Evolutionary conservation across 2,113 vertebrate species (phyloP).

Genomic region (Seriola rivoliana): DNA sequence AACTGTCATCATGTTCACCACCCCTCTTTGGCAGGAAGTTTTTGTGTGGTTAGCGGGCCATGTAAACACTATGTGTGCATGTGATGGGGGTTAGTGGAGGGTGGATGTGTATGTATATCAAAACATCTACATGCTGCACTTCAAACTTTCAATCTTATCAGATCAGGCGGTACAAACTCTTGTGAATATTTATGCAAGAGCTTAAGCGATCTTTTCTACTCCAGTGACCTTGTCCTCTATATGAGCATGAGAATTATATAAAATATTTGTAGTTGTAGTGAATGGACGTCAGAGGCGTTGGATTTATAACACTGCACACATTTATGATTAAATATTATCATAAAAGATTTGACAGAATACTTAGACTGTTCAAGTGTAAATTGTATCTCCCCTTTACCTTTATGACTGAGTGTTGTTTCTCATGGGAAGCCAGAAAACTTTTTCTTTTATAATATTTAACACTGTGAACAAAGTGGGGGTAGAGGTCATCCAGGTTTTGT

Average conservation of each 20-base stretch:
- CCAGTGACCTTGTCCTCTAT: not conserved
- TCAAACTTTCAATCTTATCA: slow-evolving; percentile 3
- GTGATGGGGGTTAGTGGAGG: not conserved
- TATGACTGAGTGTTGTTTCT: not conserved
- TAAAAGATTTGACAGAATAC: too few species aligned
- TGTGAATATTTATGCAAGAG: not conserved
- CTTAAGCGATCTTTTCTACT: not conserved
- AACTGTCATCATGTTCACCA: slow-evolving; percentile 7
- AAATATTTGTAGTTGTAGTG: not conserved
- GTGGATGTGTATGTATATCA: not conserved
- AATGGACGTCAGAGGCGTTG: too few species aligned
- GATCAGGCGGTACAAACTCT: not conserved
- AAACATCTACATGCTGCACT: slow-evolving; percentile 5
- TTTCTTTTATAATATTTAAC: not conserved
- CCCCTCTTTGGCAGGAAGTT: slow-evolving; percentile 41
- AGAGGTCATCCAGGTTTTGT: not conserved
- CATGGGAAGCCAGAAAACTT: not conserved
- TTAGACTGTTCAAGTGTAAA: not conserved
- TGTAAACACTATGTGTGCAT: slow-evolving; percentile 29
- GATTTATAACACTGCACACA: not conserved
- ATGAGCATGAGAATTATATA: not conserved
- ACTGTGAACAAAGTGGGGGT: too few species aligned
- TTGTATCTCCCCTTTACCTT: not conserved
- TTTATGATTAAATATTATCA: not conserved
- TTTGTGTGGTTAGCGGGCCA: slow-evolving; percentile 37